Evolutionary conservation across 2,113 vertebrate species (phyloP).

Genomic region (Laterallus jamaicensis): DNA sequence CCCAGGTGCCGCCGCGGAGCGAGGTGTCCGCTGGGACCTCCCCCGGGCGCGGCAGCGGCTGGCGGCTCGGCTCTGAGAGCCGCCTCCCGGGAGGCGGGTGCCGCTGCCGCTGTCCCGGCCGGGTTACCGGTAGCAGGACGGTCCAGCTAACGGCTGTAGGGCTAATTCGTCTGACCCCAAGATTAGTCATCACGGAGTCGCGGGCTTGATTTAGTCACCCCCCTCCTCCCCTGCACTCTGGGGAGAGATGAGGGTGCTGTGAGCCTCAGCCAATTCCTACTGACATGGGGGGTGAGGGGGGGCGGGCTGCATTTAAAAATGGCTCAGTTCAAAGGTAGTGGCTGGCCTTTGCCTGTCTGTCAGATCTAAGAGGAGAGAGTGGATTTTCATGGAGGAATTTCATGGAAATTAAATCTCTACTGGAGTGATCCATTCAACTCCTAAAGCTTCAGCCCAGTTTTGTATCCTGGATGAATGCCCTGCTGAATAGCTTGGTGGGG

Average conservation of each 20-base stretch:
- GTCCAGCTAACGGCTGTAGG: not conserved
- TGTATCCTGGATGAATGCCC: slow-evolving; percentile 58
- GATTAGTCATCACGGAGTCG: not conserved
- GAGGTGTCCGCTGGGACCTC: not conserved
- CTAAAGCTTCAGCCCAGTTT: slow-evolving; percentile 58
- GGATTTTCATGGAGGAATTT: slow-evolving; percentile 63
- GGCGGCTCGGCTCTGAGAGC: not conserved
- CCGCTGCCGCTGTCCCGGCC: rapidly evolving
- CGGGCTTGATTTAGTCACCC: not conserved
- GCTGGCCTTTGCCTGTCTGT: slow-evolving; percentile 26
- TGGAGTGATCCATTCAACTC: slow-evolving; percentile 52
- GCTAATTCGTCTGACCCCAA: not conserved
- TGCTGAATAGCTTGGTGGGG: slow-evolving; percentile 63
- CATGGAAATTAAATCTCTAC: slow-evolving; percentile 67
- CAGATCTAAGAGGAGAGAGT: slow-evolving; percentile 47
- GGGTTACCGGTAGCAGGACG: rapidly evolving
- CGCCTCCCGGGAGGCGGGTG: not conserved
- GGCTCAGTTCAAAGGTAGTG: slow-evolving; percentile 45
- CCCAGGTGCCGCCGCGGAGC: not conserved
- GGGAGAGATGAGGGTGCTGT: not conserved
- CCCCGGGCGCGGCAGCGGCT: not conserved
- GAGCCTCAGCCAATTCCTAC: not conserved
- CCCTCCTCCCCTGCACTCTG: not conserved
- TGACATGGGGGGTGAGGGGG: not conserved
- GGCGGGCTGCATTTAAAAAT: slow-evolving; percentile 11